Conservation (phyloP, 2,797 vertebrate genomes). For the Artibeus lituratus region DNA sequence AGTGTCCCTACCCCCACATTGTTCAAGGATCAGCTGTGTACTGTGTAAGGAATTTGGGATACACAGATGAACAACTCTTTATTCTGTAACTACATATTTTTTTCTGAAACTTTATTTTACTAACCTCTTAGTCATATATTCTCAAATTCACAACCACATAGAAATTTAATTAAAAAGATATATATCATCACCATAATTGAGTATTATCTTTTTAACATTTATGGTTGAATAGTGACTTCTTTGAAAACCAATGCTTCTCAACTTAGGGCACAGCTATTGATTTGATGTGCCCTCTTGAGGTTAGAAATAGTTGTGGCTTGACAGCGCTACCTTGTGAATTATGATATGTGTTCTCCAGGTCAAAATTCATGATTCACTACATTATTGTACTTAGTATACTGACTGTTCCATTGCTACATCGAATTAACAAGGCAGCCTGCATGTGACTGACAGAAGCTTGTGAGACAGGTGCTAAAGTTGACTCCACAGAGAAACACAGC, state of each 20-base stretch:
- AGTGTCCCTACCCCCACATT: not conserved
- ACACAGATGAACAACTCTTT: not conserved
- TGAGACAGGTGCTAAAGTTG: not conserved
- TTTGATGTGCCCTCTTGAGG: not conserved
- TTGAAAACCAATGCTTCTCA: not conserved
- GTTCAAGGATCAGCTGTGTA: not conserved
- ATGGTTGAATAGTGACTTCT: not conserved
- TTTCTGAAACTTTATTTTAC: not conserved
- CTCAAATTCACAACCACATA: not conserved
- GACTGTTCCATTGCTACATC: not conserved
- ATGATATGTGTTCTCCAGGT: not conserved
- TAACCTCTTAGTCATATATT: not conserved
- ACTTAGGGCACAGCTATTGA: not conserved
- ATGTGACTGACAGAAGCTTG: not conserved
- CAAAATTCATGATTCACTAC: not conserved
- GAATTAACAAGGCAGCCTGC: not conserved
- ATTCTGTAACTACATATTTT: not conserved
- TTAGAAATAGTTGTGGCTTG: not conserved
- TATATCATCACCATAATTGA: not conserved
- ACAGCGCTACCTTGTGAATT: not conserved
- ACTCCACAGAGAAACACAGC: not conserved
- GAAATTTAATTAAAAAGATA: not conserved
- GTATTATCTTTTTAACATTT: not conserved
- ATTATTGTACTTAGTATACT: not conserved
- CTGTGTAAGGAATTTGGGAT: not conserved